Conservation (phyloP, 2,888 invertebrate species). For the Dioctria rufipes region DNA sequence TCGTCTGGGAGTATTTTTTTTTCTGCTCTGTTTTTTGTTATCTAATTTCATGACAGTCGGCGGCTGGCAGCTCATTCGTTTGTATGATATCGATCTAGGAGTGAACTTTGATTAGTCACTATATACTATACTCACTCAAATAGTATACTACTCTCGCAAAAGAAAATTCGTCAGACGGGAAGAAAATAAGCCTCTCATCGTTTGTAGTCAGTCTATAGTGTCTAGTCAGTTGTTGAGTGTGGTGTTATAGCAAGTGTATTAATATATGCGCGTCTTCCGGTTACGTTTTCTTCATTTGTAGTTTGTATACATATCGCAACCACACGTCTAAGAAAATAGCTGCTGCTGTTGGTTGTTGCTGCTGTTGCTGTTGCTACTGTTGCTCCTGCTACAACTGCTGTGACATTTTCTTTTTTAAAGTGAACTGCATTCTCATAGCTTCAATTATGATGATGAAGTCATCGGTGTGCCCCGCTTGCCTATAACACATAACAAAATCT, state of each 20-base stretch:
- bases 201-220: neutral
- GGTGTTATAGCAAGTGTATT: too few species aligned
- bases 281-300: neutral
- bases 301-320: too few species aligned
- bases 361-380: neutral
- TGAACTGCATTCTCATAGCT: slow-evolving; percentile 22
- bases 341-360: too few species aligned
- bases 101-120: slow-evolving; percentile 37
- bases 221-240: too few species aligned
- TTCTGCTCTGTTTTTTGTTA: too few species aligned
- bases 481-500: neutral
- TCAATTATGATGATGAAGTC: slow-evolving; percentile 11
- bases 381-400: neutral
- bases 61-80: neutral
- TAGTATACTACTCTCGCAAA: too few species aligned
- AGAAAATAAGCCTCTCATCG: neutral
- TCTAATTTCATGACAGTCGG: too few species aligned
- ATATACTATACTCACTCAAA: too few species aligned
- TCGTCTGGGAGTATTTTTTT: too few species aligned
- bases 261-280: neutral
- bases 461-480: neutral
- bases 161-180: slow-evolving; percentile 10
- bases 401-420: slow-evolving; percentile 1
- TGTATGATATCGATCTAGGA: slow-evolving; percentile 2
- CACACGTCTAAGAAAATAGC: too few species aligned